A percentile compares a stretch with the other conserved stretches of the same genome.
phyloP scores from a whole-genome alignment of 2,113 vertebrate species.

The Mustela nigripes region DNA sequence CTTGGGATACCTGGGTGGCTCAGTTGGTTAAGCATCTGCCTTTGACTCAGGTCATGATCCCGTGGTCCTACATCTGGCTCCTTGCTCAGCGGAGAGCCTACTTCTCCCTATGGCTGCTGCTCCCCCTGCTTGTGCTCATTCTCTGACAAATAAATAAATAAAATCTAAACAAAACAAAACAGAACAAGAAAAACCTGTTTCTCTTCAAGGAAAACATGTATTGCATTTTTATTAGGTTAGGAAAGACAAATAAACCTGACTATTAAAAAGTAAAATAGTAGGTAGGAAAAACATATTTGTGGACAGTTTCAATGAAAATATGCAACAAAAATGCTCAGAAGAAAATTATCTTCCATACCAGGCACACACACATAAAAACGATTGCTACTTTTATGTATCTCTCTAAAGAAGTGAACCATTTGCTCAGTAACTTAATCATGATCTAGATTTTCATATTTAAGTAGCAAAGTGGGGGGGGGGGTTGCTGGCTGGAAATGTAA shows the following conservation, averaged over 20 bases:
- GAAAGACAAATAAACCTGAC: neutral
- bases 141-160: neutral
- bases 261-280: neutral
- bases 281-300: neutral
- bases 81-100: neutral
- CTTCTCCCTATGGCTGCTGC: neutral
- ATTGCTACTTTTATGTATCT: neutral
- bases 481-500: conserved; percentile 56
- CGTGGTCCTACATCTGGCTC: neutral
- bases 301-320: conserved; percentile 22
- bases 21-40: neutral
- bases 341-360: neutral
- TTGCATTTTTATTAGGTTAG: neutral
- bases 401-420: neutral
- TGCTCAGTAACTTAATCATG: conserved; percentile 45
- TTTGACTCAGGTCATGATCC: neutral
- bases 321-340: conserved; percentile 34
- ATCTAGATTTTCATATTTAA: conserved; percentile 57
- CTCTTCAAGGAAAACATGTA: neutral
- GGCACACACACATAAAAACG: neutral
- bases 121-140: neutral
- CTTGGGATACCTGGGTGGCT: neutral
- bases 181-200: neutral
- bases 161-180: neutral
- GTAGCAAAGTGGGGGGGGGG: neutral